Percentiles rank a stretch among this genome's conserved stretches.
These are phyloP conservation scores for Cheilosia vulpina DNA, from an alignment of 2,888 invertebrate species.

Conservation along the genomic window DNA sequence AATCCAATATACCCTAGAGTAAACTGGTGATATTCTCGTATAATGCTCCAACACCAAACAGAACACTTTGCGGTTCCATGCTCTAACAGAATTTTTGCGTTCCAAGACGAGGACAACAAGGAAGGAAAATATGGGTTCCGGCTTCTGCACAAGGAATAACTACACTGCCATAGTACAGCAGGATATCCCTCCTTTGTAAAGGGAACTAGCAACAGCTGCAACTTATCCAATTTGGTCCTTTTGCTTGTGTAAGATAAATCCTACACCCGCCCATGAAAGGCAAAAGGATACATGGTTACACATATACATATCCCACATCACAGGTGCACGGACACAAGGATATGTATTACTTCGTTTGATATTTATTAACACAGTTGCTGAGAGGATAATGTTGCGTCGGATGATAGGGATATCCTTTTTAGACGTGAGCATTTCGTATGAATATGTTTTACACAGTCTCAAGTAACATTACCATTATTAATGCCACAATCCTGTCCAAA, in stretches of 20 bases:
- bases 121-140: not conserved
- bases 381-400: not conserved
- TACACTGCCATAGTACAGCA: not conserved
- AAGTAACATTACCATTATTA: no score
- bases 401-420: not conserved
- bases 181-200: not conserved
- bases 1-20: not conserved
- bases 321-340: not conserved
- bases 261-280: not conserved
- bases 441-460: not conserved
- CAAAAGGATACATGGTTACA: not conserved
- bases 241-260: slow-evolving; percentile 2
- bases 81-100: not conserved
- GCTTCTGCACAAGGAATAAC: not conserved
- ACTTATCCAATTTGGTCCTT: not conserved
- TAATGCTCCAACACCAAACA: not conserved
- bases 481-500: no score
- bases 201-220: slow-evolving; percentile 1
- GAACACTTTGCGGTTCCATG: not conserved
- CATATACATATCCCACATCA: not conserved
- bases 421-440: not conserved
- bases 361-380: slow-evolving; percentile 5
- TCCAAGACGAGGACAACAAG: not conserved
- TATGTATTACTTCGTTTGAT: slow-evolving; percentile 15
- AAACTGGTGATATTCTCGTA: not conserved